Evolutionary conservation across 2,888 invertebrate genomes (phyloP).

Genomic region (Stegana nigrithorax): DNA sequence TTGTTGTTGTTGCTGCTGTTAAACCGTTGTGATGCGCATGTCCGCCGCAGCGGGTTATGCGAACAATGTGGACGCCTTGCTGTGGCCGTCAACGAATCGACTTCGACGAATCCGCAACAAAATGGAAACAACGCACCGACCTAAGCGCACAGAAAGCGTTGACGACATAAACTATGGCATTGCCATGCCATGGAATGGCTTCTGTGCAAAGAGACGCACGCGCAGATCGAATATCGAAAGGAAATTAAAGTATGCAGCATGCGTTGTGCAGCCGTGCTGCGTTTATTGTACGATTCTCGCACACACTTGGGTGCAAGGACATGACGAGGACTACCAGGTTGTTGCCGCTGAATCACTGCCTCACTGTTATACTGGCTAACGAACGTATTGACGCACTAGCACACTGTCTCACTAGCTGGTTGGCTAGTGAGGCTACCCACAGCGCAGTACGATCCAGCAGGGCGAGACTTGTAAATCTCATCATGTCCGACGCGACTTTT

Average conservation of each 20-base stretch:
- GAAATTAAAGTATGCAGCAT: conserved; percentile 10
- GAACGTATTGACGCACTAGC: conserved; percentile 25
- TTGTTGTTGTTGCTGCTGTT: no score
- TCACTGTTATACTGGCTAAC: conserved; percentile 19
- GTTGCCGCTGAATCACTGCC: conserved; percentile 13
- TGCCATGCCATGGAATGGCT: conserved; percentile 9
- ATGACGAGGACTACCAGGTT: not conserved
- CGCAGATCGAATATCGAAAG: conserved; percentile 36
- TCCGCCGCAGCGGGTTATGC: conserved; percentile 39
- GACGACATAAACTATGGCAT: not conserved
- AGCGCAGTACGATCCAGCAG: not conserved
- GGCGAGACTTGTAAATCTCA: conserved; percentile 10
- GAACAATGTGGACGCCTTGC: conserved; percentile 4
- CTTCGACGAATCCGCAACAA: conserved; percentile 21
- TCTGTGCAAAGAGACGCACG: conserved; percentile 28
- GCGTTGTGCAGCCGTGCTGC: conserved; percentile 19
- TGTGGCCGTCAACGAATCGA: conserved; percentile 7
- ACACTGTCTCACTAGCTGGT: conserved; percentile 1
- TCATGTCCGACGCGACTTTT: conserved; percentile 27
- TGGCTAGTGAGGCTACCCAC: conserved; percentile 11
- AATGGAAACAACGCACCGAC: no score
- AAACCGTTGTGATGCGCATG: no score
- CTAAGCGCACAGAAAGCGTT: conserved; percentile 11
- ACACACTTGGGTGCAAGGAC: conserved; percentile 24
- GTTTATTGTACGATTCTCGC: conserved; percentile 18